A percentile compares a stretch with the other conserved stretches of the same genome.
These are phyloP conservation scores for Megaceryle torquata DNA, from an alignment of 2,113 vertebrate genomes.

Conservation along the genomic window DNA sequence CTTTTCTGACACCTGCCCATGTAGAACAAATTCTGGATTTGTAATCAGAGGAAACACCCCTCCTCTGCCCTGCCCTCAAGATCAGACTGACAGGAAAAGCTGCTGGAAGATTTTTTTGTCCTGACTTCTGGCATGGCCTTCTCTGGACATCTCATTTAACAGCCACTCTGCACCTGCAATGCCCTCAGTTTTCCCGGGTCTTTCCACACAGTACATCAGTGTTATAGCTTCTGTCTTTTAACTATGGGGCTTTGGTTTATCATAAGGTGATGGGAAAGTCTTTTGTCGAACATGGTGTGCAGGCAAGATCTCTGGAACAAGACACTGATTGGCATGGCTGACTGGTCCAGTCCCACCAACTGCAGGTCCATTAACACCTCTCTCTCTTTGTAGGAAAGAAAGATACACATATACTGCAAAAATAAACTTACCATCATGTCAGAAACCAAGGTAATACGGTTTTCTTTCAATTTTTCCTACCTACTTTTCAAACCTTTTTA, in stretches of 20 bases:
- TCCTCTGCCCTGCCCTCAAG: not conserved
- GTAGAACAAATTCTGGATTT: not conserved
- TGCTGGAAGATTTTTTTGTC: not conserved
- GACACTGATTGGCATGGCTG: accelerated
- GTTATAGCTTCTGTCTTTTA: not conserved
- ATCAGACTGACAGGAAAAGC: not conserved
- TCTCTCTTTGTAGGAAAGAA: not conserved
- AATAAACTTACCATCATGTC: not conserved
- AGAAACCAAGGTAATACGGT: not conserved
- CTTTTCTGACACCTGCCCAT: not conserved
- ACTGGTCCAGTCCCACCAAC: not conserved
- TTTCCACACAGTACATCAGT: accelerated
- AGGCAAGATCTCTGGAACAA: not conserved
- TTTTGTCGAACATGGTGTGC: not conserved
- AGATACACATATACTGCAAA: not conserved
- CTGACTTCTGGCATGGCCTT: not conserved
- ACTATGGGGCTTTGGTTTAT: not conserved
- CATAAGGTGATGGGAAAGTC: not conserved
- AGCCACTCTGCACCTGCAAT: not conserved
- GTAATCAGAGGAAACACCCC: not conserved
- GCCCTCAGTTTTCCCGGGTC: not conserved
- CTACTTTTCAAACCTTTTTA: not conserved
- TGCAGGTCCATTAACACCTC: not conserved
- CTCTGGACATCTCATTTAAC: not conserved
- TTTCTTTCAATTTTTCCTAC: not conserved